phyloP scores from a whole-genome alignment of 2,797 vertebrate genomes.

The Tangara arthus region DNA sequence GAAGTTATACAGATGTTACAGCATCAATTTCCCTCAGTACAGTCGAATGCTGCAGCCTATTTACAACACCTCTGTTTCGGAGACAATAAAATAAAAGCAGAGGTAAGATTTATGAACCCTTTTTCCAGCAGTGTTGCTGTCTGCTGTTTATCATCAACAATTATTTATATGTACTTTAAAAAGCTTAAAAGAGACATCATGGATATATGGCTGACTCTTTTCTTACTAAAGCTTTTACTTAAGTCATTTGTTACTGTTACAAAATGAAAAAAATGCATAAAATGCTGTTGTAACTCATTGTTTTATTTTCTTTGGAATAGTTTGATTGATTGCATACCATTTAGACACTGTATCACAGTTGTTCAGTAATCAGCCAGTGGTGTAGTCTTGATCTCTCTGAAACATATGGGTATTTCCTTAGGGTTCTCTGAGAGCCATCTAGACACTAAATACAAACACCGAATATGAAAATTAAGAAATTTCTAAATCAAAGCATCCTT shows the following conservation, averaged over 20 bases:
- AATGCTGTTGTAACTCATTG: background rate
- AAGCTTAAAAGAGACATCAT: background rate
- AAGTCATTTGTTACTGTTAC: background rate
- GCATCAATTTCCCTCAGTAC: conserved; percentile 98
- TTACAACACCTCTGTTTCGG: conserved; percentile 98
- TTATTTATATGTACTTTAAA: background rate
- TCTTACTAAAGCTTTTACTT: background rate
- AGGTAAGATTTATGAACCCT: conserved; percentile 76
- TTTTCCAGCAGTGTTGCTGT: background rate
- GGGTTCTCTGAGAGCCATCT: background rate
- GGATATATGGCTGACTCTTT: background rate
- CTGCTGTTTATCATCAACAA: background rate
- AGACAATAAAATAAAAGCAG: conserved; percentile 99
- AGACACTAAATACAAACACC: background rate
- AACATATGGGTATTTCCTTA: background rate
- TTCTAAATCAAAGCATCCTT: background rate
- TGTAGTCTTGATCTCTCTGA: background rate
- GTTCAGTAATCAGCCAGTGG: background rate
- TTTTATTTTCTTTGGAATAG: background rate
- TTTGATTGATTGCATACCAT: background rate
- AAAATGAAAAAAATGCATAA: background rate
- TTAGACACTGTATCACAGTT: background rate
- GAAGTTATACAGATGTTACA: conserved; percentile 99
- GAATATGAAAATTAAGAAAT: background rate
- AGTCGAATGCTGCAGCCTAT: conserved; percentile 97